These are phyloP conservation scores for Cryptotermes secundus DNA, from an alignment of 1,140 invertebrate genomes.

Conservation along the genomic window DNA sequence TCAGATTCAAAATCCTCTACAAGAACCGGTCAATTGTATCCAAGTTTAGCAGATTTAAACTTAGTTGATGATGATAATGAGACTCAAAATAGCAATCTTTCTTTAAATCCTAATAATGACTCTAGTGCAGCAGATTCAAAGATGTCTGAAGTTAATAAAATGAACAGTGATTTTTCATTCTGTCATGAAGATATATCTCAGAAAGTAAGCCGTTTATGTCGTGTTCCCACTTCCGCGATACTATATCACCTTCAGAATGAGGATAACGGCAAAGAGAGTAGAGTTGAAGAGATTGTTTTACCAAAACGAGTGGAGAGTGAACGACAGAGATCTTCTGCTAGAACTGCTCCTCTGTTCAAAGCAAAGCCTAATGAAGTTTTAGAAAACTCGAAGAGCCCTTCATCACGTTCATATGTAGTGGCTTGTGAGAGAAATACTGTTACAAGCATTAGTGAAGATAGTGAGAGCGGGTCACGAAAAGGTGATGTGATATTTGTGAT, in stretches of 20 bases:
- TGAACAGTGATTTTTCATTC: background rate
- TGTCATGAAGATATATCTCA: conserved; percentile 23
- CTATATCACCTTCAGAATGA: conserved; percentile 25
- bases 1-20: background rate
- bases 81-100: background rate
- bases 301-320: conserved; percentile 27
- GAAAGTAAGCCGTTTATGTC: conserved; percentile 30
- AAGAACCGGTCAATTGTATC: background rate
- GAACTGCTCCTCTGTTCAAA: background rate
- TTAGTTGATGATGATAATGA: background rate
- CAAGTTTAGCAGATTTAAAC: conserved; percentile 14
- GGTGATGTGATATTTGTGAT: conserved; percentile 69
- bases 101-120: background rate
- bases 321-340: conserved; percentile 18
- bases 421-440: no score
- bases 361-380: background rate
- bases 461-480: conserved; percentile 40
- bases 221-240: conserved; percentile 28
- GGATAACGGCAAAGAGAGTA: background rate
- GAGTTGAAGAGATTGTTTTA: background rate
- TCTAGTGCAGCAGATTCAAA: background rate
- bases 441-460: conserved; percentile 34
- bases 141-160: background rate
- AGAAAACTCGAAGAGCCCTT: no score
- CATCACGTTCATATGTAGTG: no score